Evolutionary conservation across 2,113 vertebrate species (phyloP), one percentile per base, ranked within the genome.

Genomic region (Phalacrocorax brasilianus): DNA sequence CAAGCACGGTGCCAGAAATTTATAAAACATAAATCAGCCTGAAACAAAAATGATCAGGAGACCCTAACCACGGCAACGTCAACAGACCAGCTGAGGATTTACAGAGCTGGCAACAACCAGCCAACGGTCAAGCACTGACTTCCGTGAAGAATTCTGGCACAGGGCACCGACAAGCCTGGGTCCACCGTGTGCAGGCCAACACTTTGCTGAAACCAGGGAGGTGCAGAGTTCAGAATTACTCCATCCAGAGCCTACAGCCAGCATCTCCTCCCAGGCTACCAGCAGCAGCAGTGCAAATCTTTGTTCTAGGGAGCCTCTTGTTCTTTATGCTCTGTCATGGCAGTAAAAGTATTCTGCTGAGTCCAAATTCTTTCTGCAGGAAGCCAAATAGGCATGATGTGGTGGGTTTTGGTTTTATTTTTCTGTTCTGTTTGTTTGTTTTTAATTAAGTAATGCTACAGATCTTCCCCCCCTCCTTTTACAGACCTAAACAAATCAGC

Each of bases 141-240:
- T 11, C 20, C 28, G 17, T 21, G 55, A 32, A 24, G 30, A 44
- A 8, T 27, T 38, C 42, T 11, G 38, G 35, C 22, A 9, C 8
- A 8, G 14, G 47, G 32, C 5, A 15, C n/a, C 18, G 55, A 23
- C 3, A 27, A 44, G 73, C 45, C 61, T 2, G 11, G 74, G 70
- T 2, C 32, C 62, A 17, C 19, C 42, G 2, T 1, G 23, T 1
- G 35, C 55, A 30, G 42, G 38, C 3, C 3, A 14, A 13, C 1
- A n/a, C 58, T 45, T 6, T 71, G 78, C 58, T 8, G 33, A 24
- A 30, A 14, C 26, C 2, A 13, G 44, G 27, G 35, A 22, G 21
- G 11, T 3, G 12, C n/a, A 28, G 59, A 47, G 49, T 7, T 8
- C n/a, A 9, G 66, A n/a, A 19, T 20, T 11, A 11, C 3, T 14